Evolutionary conservation across 2,797 vertebrate genomes (phyloP).

Genomic region (Adelosebastes latens): DNA sequence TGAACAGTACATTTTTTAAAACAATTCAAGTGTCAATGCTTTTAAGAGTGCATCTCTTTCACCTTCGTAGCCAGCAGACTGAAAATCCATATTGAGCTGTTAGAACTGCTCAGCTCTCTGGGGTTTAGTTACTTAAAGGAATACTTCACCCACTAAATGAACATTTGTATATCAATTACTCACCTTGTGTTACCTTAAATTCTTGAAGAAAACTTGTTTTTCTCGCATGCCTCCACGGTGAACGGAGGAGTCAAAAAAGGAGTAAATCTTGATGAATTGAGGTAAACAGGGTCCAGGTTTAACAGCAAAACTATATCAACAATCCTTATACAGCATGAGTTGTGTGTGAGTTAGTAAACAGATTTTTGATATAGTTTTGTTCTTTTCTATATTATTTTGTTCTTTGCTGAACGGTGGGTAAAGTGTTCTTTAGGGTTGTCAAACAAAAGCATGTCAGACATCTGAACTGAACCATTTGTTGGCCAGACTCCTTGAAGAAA

Average conservation of each 20-base stretch:
- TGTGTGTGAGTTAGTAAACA: too few relatives aligned
- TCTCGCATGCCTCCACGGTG: accelerated
- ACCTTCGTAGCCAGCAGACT: neutral
- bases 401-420: too few relatives aligned
- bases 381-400: too few relatives aligned
- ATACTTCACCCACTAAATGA: neutral
- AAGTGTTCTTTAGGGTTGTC: neutral
- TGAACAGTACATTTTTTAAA: too few relatives aligned
- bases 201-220: neutral
- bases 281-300: neutral
- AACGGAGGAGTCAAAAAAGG: neutral
- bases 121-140: neutral
- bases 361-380: too few relatives aligned
- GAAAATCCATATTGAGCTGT: neutral
- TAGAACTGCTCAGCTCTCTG: neutral
- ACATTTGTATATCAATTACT: too few relatives aligned
- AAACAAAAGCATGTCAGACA: neutral
- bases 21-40: neutral
- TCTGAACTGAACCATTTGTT: neutral
- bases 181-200: neutral
- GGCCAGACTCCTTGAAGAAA: neutral
- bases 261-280: neutral
- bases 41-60: neutral
- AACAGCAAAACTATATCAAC: neutral
- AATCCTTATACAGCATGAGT: neutral